Conservation (phyloP, 53 echinoderm and acorn worm species). For the Arbacia lixula region DNA sequence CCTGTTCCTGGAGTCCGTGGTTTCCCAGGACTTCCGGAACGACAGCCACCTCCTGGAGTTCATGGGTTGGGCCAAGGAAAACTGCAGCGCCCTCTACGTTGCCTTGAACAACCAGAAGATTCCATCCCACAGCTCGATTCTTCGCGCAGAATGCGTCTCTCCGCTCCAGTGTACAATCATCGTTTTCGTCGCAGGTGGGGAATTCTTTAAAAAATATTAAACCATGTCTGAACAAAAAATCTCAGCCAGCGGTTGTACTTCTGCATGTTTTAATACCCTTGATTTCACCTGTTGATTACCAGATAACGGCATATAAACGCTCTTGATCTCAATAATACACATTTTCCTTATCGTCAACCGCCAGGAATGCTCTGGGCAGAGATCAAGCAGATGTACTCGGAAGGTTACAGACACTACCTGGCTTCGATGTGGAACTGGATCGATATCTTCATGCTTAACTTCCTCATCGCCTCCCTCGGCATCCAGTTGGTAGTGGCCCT, state of each 20-base stretch:
- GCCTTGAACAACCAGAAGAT: neutral
- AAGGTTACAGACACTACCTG: constrained; percentile 78
- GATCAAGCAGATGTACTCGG: constrained; percentile 89
- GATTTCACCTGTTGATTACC: no score
- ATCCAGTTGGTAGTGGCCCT: constrained; percentile 55
- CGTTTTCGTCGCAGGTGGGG: constrained; percentile 70
- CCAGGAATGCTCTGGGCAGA: constrained; percentile 93
- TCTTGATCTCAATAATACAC: no score
- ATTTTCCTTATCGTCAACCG: no score
- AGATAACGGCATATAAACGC: no score
- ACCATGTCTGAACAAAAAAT: no score
- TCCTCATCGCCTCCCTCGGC: constrained; percentile 74
- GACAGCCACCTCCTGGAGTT: neutral
- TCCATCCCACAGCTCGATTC: neutral
- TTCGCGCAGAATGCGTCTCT: constrained; percentile 56
- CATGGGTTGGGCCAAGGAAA: neutral
- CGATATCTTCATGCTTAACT: constrained; percentile 87
- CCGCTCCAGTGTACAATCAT: constrained; percentile 67
- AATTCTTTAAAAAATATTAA: neutral
- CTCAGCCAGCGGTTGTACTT: no score
- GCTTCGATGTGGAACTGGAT: constrained; percentile 94
- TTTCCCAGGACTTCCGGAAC: neutral
- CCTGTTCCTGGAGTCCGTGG: constrained; percentile 83
- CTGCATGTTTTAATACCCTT: no score
- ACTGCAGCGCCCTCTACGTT: neutral